Base-by-base conservation (phyloP, 2,797 vertebrate species). In the Craterocephalus amniculus region DNA sequence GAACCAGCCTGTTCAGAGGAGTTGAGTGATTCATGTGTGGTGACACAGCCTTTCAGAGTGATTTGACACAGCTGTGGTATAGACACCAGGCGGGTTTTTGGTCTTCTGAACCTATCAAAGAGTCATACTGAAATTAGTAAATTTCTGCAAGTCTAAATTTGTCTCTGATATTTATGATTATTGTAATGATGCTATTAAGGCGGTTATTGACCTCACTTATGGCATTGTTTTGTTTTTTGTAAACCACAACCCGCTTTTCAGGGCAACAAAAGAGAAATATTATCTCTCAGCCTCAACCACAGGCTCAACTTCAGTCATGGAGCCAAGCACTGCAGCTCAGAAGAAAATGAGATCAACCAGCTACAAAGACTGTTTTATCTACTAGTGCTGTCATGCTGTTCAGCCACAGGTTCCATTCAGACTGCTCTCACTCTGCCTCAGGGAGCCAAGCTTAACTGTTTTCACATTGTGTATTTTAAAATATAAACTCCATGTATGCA, bases 301-400 rank as follows among this genome's bases (percentile, higher is more conserved):
- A 73, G 36, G 61, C 74, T 83, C 55, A 63, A 60, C 58, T 63
- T 79, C 58, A 60, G 63, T 72, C 51, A 29, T 36, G 29, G 52
- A 69, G 65, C 59, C 58, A 49, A 81, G 49, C n/a, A 56, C 76
- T 70, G 67, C 67, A 70, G 77, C 76, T 90, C 67, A 81, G 77
- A 71, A 26, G 72, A 73, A 78, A 88, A 83, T 79, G 74, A 87
- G 80, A 87, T 87, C 80, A 87, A 81, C 77, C 64, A 58, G 70
- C 70, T 80, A 78, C 86, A 72, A 72, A 83, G 75, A 78, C 74
- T 74, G 75, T 82, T 88, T 88, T 85, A 87, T 87, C 83, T 83
- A 59, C 72, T 74, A 43, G 65, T 62, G 74, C 78, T 80, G 87
- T 81, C 83, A 80, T 67, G 80, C 70, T 79, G 56, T 62, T 69